Conservation (phyloP, 2,888 invertebrate genomes). For the Acleris laterana region DNA sequence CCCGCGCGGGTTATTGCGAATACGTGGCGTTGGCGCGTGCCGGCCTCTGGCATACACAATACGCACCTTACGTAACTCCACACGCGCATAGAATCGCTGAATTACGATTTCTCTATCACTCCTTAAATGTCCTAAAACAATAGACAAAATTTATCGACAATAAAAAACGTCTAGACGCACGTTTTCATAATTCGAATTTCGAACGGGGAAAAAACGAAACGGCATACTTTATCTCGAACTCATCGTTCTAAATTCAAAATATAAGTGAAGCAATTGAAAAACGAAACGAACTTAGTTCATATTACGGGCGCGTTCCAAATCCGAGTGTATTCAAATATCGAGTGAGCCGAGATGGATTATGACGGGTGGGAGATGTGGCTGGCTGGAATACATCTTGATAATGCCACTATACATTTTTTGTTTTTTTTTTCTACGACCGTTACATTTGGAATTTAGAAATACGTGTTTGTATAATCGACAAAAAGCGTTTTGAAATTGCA, state of each 20-base stretch:
- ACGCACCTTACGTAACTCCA: conserved; percentile 69
- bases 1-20: conserved; percentile 67
- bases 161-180: conserved; percentile 68
- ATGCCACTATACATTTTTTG: conserved; percentile 54
- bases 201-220: conserved; percentile 51
- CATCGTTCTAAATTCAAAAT: conserved; percentile 80
- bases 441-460: conserved; percentile 34
- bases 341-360: conserved; percentile 74
- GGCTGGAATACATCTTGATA: conserved; percentile 68
- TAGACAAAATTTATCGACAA: conserved; percentile 54
- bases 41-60: conserved; percentile 49
- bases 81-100: conserved; percentile 75
- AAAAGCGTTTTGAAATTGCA: conserved; percentile 36
- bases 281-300: conserved; percentile 79
- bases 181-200: conserved; percentile 50
- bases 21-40: conserved; percentile 73
- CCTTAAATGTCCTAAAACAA: conserved; percentile 64
- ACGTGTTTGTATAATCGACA: conserved; percentile 36
- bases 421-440: conserved; percentile 46
- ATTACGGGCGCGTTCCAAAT: conserved; percentile 80
- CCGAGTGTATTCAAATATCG: conserved; percentile 82
- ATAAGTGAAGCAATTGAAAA: conserved; percentile 83
- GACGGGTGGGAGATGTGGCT: conserved; percentile 63
- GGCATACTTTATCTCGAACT: conserved; percentile 65
- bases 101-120: conserved; percentile 77